Base-by-base conservation (phyloP, 1,140 invertebrate genomes). In the Lepidotrigona ventralis region DNA sequence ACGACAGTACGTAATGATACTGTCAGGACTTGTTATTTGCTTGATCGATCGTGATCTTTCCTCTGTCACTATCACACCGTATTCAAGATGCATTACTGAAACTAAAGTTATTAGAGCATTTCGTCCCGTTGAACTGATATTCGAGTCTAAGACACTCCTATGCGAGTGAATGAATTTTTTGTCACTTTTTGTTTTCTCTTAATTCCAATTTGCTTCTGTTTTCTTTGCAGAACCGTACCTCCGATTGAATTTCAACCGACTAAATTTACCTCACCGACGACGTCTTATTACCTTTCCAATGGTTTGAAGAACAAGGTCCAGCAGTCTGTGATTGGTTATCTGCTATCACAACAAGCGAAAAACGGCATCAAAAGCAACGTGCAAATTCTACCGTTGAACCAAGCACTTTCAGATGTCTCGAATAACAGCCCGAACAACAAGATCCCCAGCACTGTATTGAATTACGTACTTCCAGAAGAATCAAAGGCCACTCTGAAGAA, bases 1-100 rank as follows among this genome's bases (percentile, higher is more conserved):
- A 39, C 74, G 58, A 79, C 88, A 89, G 88, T 89, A 89, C 69
- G 88, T 89, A 89, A 89, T 88, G n/a, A 63, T 69, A 74, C 46
- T 69, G 73, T 79, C 76, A 54, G 54, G 23, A 68, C 81, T 71
- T 68, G 78, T 86, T 88, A 79, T 51, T 39, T 39, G 63, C 53
- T 56, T 15, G 29, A 51, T 23, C 64, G 53, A 53, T 70, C 39
- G 60, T 23, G 51, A 60, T 29, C 33, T 71, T 75, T 80, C 51
- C 64, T 77, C 21, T 15, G 12, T 14, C 63, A 3, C 15, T 6
- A 21, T 3, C 29, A 21, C 23, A 19, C 29, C 2, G 17, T 51
- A 8, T 46, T 26, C 17, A 53, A 68, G 23, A 21, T 33, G 11
- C 19, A 21, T 29, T 26, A 58, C 56, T 29, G 4, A 19, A 33